Conservation (phyloP, 2,888 invertebrate genomes). For the Sepioteuthis lessoniana region DNA sequence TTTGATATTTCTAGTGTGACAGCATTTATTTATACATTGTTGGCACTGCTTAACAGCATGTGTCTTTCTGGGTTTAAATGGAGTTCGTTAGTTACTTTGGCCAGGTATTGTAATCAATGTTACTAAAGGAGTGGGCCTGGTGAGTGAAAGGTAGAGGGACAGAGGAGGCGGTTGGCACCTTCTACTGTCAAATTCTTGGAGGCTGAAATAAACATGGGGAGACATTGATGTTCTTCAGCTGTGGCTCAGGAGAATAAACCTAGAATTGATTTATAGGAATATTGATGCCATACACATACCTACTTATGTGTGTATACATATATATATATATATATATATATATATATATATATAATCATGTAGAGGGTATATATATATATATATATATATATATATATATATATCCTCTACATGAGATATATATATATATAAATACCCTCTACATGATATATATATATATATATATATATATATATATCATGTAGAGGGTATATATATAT, state of each 20-base stretch:
- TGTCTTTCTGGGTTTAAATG: background rate
- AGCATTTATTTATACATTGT: slow-evolving; percentile 33
- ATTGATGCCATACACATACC: background rate
- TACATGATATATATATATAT: too few species aligned
- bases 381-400: too few species aligned
- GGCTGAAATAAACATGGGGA: background rate
- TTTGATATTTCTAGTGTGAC: background rate
- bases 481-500: too few species aligned
- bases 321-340: background rate
- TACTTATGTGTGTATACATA: background rate
- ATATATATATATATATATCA: too few species aligned
- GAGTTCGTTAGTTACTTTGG: background rate
- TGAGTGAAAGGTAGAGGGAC: too few species aligned
- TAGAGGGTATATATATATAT: too few species aligned
- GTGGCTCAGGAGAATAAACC: background rate
- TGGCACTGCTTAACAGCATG: slow-evolving; percentile 33
- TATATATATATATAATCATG: too few species aligned
- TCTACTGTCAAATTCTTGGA: background rate
- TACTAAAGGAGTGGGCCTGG: background rate
- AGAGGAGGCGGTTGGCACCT: background rate
- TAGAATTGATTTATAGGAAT: slow-evolving; percentile 5
- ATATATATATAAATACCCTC: too few species aligned
- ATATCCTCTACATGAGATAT: too few species aligned
- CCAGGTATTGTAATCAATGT: slow-evolving; percentile 5
- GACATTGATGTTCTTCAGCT: slow-evolving; percentile 12